Evolutionary conservation across 1,140 invertebrate genomes (phyloP), one percentile per base, ranked within the genome.

Genomic region (Bemisia tabaci): DNA sequence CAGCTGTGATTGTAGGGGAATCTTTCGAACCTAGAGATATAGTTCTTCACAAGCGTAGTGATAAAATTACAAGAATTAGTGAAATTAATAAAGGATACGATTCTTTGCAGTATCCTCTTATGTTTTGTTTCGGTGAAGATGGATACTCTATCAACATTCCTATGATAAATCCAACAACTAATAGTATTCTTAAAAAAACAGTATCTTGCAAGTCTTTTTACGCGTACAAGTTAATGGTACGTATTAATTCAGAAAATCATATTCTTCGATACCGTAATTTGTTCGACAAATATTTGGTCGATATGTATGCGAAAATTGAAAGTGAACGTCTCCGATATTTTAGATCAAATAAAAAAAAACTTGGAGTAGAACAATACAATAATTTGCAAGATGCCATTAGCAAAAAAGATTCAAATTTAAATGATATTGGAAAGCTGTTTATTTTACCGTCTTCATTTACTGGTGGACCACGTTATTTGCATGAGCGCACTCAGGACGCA

Each of bases 221-320:
- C 70, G 59, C 70, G 61, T 75, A 74, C 65, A 39, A 72, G 26
- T 61, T 77, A 17, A 75, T 74, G 73, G 68, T 75, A 59, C 68
- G 75, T 59, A 48, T 68, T 63, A 66, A 69, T 63, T 48, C 70
- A 59, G 62, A 71, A 12, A 74, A 75, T 70, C 68, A 72, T 62
- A 68, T 74, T 68, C 70, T 74, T 67, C 71, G 65, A 65, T 76
- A 69, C 68, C 60, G 69, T 26, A 71, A 72, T 68, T 67, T 78
- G 23, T 71, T 73, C 68, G 73, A 79, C 58, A 73, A 80, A 67
- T 79, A 73, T 73, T 65, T 77, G 21, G 77, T 81, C 1, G 77
- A 82, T 72, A 78, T 80, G 73, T 81, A 78, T 72, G 76, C 74
- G 2, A 82, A 81, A 76, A 76, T 82, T 62, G 79, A 81, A 75